These are phyloP conservation scores for Lasioglossum marginatum DNA, from an alignment of 2,888 invertebrate species.

Conservation along the genomic window DNA sequence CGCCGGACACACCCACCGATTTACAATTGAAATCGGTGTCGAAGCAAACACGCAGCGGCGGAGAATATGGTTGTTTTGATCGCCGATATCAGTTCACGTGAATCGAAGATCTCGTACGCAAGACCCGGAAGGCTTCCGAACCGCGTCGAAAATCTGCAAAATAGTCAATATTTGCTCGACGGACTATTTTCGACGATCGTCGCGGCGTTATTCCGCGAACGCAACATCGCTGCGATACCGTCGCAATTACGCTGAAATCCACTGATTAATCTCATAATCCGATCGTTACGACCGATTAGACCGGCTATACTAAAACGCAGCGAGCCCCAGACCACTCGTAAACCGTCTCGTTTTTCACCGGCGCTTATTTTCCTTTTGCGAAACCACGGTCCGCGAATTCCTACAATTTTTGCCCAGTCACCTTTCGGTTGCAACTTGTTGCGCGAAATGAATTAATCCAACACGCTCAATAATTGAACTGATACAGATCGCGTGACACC, in stretches of 20 bases:
- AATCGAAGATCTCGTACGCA: not conserved
- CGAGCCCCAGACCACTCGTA: not conserved
- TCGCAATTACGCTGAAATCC: slow-evolving; percentile 37
- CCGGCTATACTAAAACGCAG: slow-evolving; percentile 12
- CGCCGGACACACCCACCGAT: not conserved
- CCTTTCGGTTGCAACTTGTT: not conserved
- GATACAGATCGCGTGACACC: slow-evolving; percentile 5
- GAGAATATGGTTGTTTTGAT: not conserved
- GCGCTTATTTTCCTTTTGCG: not conserved
- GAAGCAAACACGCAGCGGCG: not conserved
- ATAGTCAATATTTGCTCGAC: not conserved
- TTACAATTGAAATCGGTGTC: slow-evolving; percentile 2
- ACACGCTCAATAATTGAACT: not conserved
- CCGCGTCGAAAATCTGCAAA: not conserved
- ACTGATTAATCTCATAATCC: slow-evolving; percentile 48
- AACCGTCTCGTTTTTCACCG: not conserved
- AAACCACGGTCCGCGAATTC: not conserved
- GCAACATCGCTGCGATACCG: not conserved
- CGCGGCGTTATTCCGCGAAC: not conserved
- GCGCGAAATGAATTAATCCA: not conserved
- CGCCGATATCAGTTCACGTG: not conserved
- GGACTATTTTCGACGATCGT: not conserved
- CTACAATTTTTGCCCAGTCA: not conserved
- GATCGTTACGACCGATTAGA: slow-evolving; percentile 47
- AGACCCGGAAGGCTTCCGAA: not conserved